phyloP scores from a whole-genome alignment of 2,113 vertebrate genomes.

The Daboia siamensis region DNA sequence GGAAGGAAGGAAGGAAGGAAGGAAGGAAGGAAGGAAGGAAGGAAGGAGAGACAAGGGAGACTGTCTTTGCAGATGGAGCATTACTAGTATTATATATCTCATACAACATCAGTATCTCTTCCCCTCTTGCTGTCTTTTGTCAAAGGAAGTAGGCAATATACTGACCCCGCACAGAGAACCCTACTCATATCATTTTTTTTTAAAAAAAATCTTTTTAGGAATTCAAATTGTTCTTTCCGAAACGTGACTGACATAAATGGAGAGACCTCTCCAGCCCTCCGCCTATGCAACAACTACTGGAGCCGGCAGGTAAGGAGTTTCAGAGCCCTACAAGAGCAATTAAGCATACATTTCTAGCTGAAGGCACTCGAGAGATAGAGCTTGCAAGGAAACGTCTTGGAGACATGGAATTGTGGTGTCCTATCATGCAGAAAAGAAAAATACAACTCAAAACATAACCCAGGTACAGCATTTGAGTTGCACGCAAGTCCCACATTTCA shows the following conservation, averaged over 20 bases:
- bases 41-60: no score
- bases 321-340: accelerated
- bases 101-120: neutral
- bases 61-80: neutral
- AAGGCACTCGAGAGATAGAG: neutral
- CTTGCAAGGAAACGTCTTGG: neutral
- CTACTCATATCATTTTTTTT: neutral
- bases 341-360: neutral
- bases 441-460: neutral
- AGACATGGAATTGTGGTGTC: neutral
- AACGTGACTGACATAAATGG: constrained; percentile 31
- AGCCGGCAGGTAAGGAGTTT: constrained; percentile 75
- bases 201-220: constrained; percentile 65
- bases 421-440: neutral
- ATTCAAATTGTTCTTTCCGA: constrained; percentile 74
- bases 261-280: constrained; percentile 67
- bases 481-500: neutral
- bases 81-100: neutral
- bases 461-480: neutral
- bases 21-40: neutral
- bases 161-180: neutral
- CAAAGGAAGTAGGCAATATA: neutral
- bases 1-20: neutral
- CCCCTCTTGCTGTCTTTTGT: neutral
- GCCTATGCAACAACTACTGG: constrained; percentile 96